Conservation (phyloP, 2,797 vertebrate species). For the Lerista edwardsae region DNA sequence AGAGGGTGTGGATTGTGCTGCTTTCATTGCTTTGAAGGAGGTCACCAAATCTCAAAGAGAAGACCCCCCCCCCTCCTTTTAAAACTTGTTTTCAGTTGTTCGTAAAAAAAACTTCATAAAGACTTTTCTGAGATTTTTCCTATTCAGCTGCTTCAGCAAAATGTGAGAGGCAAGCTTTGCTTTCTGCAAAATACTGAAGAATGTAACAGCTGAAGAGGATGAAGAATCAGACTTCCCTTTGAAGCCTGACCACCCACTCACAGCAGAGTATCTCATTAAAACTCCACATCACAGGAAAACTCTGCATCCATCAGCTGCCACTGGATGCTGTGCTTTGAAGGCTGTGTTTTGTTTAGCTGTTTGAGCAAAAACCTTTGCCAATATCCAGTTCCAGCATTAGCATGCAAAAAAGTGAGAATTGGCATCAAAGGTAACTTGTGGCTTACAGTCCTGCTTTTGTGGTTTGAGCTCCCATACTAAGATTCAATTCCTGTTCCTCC, state of each 20-base stretch:
- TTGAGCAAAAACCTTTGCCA: neutral
- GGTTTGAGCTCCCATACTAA: neutral
- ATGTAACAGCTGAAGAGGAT: constrained; percentile 7
- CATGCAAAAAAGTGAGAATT: neutral
- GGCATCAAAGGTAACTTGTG: constrained; percentile 20
- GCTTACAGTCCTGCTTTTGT: neutral
- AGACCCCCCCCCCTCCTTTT: neutral
- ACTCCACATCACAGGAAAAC: constrained; percentile 40
- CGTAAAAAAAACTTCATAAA: neutral
- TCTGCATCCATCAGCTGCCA: constrained; percentile 9
- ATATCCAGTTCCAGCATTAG: constrained; percentile 23
- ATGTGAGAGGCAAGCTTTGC: neutral
- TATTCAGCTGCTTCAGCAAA: constrained; percentile 8
- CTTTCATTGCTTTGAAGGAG: neutral
- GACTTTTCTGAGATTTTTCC: neutral
- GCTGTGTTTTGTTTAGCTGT: neutral
- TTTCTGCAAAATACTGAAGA: constrained; percentile 33
- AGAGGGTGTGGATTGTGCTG: no score
- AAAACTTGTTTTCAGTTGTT: neutral
- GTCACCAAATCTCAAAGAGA: neutral
- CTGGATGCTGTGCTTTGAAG: constrained; percentile 37
- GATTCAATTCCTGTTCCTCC: rapidly evolving
- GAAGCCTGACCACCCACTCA: constrained; percentile 51
- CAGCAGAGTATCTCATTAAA: neutral
- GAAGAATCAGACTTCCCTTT: constrained; percentile 11